These are phyloP conservation scores for Eristalis pertinax DNA, from an alignment of 2,888 invertebrate genomes.

Conservation along the genomic window DNA sequence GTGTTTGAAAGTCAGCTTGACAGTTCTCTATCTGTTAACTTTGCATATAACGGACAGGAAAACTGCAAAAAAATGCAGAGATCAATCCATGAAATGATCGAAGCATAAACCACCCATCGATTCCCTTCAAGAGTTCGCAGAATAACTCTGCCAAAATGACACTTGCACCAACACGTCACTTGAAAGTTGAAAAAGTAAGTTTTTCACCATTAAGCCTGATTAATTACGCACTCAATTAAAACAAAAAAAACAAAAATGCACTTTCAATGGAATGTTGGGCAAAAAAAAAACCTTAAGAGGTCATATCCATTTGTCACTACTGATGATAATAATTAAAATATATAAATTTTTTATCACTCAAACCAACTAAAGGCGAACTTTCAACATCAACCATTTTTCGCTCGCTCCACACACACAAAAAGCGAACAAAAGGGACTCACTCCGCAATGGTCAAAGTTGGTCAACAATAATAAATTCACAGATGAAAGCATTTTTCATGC, in stretches of 20 bases:
- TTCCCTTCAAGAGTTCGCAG: too few relatives aligned
- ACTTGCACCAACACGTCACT: slow-evolving; percentile 6
- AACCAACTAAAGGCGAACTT: slow-evolving; percentile 39
- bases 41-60: too few relatives aligned
- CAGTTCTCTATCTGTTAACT: too few relatives aligned
- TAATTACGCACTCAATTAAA: slow-evolving; percentile 67
- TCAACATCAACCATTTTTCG: slow-evolving; percentile 35
- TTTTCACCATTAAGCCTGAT: slow-evolving; percentile 63
- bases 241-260: slow-evolving; percentile 1
- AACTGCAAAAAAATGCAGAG: too few relatives aligned
- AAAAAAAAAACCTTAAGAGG: slow-evolving; percentile 55
- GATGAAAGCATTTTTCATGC: slow-evolving; percentile 73
- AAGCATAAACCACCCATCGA: too few relatives aligned
- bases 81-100: too few relatives aligned
- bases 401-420: not conserved
- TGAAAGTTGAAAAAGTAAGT: slow-evolving; percentile 19
- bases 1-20: too few relatives aligned
- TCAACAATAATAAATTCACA: slow-evolving; percentile 72
- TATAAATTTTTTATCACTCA: slow-evolving; percentile 54
- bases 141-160: too few relatives aligned
- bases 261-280: not conserved
- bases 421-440: slow-evolving; percentile 51
- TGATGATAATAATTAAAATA: slow-evolving; percentile 72
- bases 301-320: slow-evolving; percentile 69
- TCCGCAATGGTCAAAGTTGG: slow-evolving; percentile 70